Percentiles rank a stretch among this genome's conserved stretches.
Evolutionary conservation across 2,797 vertebrate species (phyloP).

Genomic region (Arrhamphus sclerolepis): DNA sequence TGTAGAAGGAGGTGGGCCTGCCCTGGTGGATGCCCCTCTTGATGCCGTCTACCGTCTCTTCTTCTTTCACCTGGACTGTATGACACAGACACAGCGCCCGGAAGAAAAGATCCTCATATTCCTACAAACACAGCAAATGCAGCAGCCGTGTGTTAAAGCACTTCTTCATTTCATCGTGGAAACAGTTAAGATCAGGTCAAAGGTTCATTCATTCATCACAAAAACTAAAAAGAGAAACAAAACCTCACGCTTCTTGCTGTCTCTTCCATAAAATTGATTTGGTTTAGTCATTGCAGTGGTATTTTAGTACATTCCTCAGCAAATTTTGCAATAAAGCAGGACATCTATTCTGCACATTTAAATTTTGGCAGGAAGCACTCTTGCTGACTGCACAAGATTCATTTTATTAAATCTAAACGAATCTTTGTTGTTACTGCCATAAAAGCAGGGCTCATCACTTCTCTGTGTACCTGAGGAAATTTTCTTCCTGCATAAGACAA

Average conservation of each 20-base stretch:
- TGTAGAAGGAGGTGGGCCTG: constrained; percentile 89
- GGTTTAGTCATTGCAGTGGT: background rate
- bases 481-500: constrained; percentile 12
- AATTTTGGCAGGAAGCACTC: constrained; percentile 5
- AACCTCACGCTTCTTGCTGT: no score
- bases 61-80: constrained; percentile 97
- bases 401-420: constrained; percentile 53
- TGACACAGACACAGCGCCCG: constrained; percentile 96
- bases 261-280: background rate
- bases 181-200: background rate
- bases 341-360: no score
- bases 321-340: background rate
- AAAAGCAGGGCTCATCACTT: constrained; percentile 50
- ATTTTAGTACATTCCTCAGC: constrained; percentile 2
- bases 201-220: background rate
- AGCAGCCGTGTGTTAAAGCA: no score
- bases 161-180: background rate
- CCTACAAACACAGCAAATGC: constrained; percentile 80
- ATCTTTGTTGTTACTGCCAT: constrained; percentile 32
- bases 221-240: no score
- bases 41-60: constrained; percentile 87
- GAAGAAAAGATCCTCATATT: constrained; percentile 96
- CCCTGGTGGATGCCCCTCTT: constrained; percentile 87
- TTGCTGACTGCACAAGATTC: constrained; percentile 39
- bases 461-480: constrained; percentile 27